phyloP scores from a whole-genome alignment of 2,888 invertebrate genomes.

The Leptinotarsa rubiginosa region DNA sequence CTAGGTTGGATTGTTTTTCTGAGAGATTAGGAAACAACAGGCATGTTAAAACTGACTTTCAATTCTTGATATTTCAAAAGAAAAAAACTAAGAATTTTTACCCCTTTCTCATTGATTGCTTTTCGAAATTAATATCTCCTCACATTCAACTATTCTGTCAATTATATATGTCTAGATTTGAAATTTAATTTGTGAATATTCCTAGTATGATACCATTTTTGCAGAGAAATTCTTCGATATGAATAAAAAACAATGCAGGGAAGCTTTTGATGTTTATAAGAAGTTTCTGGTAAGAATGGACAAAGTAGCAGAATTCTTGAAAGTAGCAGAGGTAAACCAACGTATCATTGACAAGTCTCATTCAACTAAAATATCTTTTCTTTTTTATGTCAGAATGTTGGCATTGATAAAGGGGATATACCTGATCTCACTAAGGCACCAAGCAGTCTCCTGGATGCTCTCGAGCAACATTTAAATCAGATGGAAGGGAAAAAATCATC shows the following conservation, averaged over 20 bases:
- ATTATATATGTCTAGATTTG: too few species aligned
- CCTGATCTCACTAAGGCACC: slow-evolving; percentile 98
- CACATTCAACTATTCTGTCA: too few species aligned
- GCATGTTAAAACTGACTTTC: too few species aligned
- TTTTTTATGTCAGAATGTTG: slow-evolving; percentile 77
- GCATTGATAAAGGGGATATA: slow-evolving; percentile 98
- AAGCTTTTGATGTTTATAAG: slow-evolving; percentile 98
- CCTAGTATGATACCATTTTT: slow-evolving; percentile 40
- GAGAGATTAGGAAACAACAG: too few species aligned
- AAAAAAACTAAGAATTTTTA: too few species aligned
- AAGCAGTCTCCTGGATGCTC: slow-evolving; percentile 94
- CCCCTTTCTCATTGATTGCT: too few species aligned
- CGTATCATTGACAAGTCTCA: not conserved
- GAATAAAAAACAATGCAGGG: slow-evolving; percentile 99
- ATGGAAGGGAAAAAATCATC: slow-evolving; percentile 92
- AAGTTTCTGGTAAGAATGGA: slow-evolving; percentile 99
- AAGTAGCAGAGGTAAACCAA: slow-evolving; percentile 77
- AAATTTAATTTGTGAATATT: not conserved
- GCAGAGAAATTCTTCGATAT: slow-evolving; percentile 98
- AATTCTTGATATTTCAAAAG: too few species aligned
- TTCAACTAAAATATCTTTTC: slow-evolving; percentile 5
- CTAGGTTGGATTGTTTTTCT: too few species aligned
- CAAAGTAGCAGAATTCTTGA: slow-evolving; percentile 96
- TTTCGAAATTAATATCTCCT: too few species aligned
- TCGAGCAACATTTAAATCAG: slow-evolving; percentile 94